phyloP scores from a whole-genome alignment of 1,140 invertebrate species.

The Bilobella aurantiaca region DNA sequence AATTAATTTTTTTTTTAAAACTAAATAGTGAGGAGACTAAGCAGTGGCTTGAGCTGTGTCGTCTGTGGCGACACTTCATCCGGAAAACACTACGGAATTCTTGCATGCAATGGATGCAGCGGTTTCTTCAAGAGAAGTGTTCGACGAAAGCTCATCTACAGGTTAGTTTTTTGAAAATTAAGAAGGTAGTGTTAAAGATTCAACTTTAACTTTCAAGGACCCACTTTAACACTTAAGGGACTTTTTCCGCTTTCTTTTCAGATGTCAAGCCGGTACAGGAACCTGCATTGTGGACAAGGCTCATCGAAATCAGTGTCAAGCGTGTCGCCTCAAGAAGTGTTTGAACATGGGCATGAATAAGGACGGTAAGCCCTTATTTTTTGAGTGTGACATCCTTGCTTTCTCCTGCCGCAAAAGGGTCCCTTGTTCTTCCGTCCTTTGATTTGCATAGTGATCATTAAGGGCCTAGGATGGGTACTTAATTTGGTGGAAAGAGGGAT shows the following conservation, averaged over 20 bases:
- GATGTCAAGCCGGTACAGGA: constrained; percentile 92
- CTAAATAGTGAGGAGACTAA: constrained; percentile 26
- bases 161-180: no score
- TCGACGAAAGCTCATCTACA: constrained; percentile 90
- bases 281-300: constrained; percentile 95
- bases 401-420: not conserved
- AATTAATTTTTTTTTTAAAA: no score
- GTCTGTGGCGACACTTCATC: constrained; percentile 94
- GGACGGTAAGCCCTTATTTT: constrained; percentile 68
- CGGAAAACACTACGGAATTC: constrained; percentile 95
- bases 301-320: constrained; percentile 96
- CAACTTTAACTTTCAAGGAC: no score
- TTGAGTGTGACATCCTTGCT: not conserved
- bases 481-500: constrained; percentile 6
- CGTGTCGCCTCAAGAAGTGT: constrained; percentile 95
- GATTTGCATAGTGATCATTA: constrained; percentile 9
- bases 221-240: not conserved
- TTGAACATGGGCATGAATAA: constrained; percentile 99
- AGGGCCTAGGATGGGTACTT: not conserved
- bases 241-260: constrained; percentile 42
- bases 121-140: constrained; percentile 98
- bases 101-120: constrained; percentile 98
- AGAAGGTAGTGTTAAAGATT: no score
- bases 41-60: constrained; percentile 68
- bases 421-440: constrained; percentile 3